Evolutionary conservation across 2,888 invertebrate species (phyloP), one percentile per base, ranked within the genome.

Genomic region (Boloria selene): DNA sequence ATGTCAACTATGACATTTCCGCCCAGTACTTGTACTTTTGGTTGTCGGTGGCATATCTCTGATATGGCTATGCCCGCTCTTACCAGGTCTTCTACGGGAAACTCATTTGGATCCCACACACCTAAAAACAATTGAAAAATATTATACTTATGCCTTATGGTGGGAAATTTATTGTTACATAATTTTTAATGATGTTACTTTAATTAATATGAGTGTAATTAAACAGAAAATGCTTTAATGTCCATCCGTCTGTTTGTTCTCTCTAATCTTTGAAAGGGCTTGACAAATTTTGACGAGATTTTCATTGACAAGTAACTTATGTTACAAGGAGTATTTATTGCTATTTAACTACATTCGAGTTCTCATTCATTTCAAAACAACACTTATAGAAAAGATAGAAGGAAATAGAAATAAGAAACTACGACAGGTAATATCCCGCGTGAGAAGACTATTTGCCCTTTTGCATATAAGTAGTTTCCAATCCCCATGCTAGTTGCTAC

Each of bases 21-120:
- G 0, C 87, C 90, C 0, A 90, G 47, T 13, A 90, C 75, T 72
- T 90, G 90, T 22, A 87, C 67, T 75, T 90, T 90, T 0, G 91
- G 90, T 63, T 83, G 82, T 0, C 91, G 74, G 18, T 86, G 56
- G 0, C 84, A 87, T 13, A 90, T 85, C 73, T 91, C 90, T 1
- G 73, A 61, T 62, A 86, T 79, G 22, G 83, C 81, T 78, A 85
- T 75, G 0, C 83, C 90, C 0, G 84, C 79, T 3, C 82, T 77
- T 0, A 90, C 77, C 14, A 91, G 72, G 44, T 90, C 90, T 61
- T 86, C 86, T 0, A 87, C 82, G 0, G 89, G 80, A 53, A 77
- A 87, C 71, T 90, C 89, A 49, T 67, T 83, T 0, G 88, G 85
- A 65, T 91, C 87, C 90, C 90, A 90, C 3, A 65, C 70, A 53